Conservation (phyloP, 2,797 vertebrate species). For the Chaetodon trifasciatus region DNA sequence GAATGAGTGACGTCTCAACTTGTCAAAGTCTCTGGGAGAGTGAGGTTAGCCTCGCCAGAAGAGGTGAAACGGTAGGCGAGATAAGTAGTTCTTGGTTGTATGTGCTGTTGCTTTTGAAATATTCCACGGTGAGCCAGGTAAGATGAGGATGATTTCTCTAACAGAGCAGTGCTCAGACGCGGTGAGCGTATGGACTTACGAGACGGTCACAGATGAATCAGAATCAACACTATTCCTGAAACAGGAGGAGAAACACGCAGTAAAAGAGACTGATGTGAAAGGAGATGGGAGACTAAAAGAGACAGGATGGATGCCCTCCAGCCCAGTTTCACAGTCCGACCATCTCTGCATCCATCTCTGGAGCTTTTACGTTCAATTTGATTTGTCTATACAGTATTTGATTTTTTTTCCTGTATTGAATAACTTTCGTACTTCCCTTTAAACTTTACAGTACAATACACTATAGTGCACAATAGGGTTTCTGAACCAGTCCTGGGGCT, state of each 20-base stretch:
- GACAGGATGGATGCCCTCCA: conserved; percentile 79
- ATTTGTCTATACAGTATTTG: conserved; percentile 85
- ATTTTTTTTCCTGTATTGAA: conserved; percentile 81
- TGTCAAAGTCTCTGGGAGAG: conserved; percentile 48
- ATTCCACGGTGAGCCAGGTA: conserved; percentile 30
- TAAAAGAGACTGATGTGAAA: conserved; percentile 55
- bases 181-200: conserved; percentile 84
- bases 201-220: conserved; percentile 87
- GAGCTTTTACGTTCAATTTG: conserved; percentile 80
- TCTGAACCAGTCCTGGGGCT: conserved; percentile 90
- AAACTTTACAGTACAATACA: conserved; percentile 98
- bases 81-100: conserved; percentile 46
- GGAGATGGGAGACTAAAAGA: conserved; percentile 57
- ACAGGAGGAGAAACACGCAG: conserved; percentile 56
- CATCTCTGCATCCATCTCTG: conserved; percentile 83
- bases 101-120: conserved; percentile 40
- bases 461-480: conserved; percentile 96
- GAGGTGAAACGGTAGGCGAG: conserved; percentile 58
- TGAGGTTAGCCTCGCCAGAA: conserved; percentile 49
- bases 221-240: conserved; percentile 72
- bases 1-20: conserved; percentile 38
- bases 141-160: conserved; percentile 35
- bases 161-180: conserved; percentile 55
- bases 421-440: conserved; percentile 95
- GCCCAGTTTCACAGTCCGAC: conserved; percentile 86